phyloP scores from a whole-genome alignment of 2,797 vertebrate genomes.

The Ataeniobius toweri region DNA sequence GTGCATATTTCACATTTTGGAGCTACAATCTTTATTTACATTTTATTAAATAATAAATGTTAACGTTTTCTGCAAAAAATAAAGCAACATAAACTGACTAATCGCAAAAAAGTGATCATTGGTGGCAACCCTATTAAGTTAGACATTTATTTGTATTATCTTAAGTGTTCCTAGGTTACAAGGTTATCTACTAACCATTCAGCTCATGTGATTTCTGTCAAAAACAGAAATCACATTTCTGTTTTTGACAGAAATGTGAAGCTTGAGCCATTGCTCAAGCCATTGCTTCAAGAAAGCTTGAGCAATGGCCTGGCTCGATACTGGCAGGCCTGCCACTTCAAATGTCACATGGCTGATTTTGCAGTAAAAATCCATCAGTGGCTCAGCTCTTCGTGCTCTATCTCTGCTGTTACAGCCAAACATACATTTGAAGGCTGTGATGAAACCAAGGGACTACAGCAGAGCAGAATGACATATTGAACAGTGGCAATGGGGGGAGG shows the following conservation, averaged over 20 bases:
- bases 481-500: background rate
- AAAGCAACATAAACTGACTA: too few species aligned
- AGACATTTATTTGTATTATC: constrained; percentile 3
- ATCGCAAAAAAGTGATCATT: too few species aligned
- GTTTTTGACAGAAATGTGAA: constrained; percentile 4
- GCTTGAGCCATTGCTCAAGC: too few species aligned
- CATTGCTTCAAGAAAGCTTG: background rate
- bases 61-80: too few species aligned
- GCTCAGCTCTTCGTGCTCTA: background rate
- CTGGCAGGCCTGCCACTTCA: constrained; percentile 14
- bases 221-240: constrained; percentile 21
- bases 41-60: too few species aligned
- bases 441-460: constrained; percentile 1
- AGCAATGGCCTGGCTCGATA: background rate
- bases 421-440: background rate
- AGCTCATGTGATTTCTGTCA: constrained; percentile 23
- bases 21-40: too few species aligned
- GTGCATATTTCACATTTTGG: too few species aligned
- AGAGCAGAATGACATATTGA: constrained; percentile 10
- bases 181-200: constrained; percentile 29
- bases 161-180: constrained; percentile 2
- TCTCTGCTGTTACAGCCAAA: background rate
- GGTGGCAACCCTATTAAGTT: background rate
- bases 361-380: constrained; percentile 40
- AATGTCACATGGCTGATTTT: constrained; percentile 17